Conservation (phyloP, 2,113 vertebrate species). For the Cololabis saira region DNA sequence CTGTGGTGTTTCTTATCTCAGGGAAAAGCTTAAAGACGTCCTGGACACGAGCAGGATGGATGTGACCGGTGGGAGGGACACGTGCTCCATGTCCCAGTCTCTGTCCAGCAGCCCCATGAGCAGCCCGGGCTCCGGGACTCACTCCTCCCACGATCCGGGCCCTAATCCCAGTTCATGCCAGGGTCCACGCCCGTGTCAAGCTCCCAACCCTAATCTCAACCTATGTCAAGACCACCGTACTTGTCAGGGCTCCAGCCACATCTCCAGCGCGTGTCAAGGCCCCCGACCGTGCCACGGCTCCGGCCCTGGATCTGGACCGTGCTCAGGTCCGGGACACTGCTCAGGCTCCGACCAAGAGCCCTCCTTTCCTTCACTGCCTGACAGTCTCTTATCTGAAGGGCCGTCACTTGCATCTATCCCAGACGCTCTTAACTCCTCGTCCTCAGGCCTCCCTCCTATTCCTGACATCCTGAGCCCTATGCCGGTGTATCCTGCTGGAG, state of each 20-base stretch:
- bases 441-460: conserved; percentile 75
- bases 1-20: conserved; percentile 50
- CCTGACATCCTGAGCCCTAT: conserved; percentile 82
- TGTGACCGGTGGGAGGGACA: conserved; percentile 74
- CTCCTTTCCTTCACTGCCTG: conserved; percentile 66
- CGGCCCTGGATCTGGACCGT: conserved; percentile 22
- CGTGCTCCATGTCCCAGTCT: conserved; percentile 73
- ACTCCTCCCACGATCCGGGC: conserved; percentile 54
- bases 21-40: conserved; percentile 93
- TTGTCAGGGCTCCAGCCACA: conserved; percentile 58
- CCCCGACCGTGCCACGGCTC: conserved; percentile 43
- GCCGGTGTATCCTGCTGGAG: conserved; percentile 90
- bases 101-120: conserved; percentile 75
- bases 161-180: conserved; percentile 67
- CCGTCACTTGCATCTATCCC: conserved; percentile 76
- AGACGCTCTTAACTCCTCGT: conserved; percentile 73
- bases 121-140: conserved; percentile 50
- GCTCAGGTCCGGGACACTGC: conserved; percentile 42
- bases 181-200: conserved; percentile 59
- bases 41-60: conserved; percentile 85
- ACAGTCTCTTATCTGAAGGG: conserved; percentile 71
- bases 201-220: conserved; percentile 41
- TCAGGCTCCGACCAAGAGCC: conserved; percentile 60
- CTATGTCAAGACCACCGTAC: conserved; percentile 56
- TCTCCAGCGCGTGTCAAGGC: conserved; percentile 57